Conservation (phyloP, 2,888 invertebrate species). For the Cabera pusaria region DNA sequence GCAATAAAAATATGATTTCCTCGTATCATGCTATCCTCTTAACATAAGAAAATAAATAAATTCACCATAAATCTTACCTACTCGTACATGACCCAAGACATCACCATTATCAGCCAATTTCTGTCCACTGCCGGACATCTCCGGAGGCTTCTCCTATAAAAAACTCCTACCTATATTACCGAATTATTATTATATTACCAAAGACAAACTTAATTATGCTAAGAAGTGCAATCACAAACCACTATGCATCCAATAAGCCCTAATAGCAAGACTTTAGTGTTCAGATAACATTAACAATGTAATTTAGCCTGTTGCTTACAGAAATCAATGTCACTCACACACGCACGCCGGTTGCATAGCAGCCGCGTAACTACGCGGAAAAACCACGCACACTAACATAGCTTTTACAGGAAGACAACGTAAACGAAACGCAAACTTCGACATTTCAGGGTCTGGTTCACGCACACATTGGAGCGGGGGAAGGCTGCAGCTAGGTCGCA, state of each 20-base stretch:
- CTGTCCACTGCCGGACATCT: too few relatives aligned
- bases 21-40: too few relatives aligned
- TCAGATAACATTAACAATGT: slow-evolving; percentile 31
- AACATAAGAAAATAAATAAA: too few relatives aligned
- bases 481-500: slow-evolving; percentile 83
- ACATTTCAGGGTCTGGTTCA: slow-evolving; percentile 77
- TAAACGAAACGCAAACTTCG: slow-evolving; percentile 34
- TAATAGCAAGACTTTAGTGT: slow-evolving; percentile 21
- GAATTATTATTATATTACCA: too few relatives aligned
- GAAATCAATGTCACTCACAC: slow-evolving; percentile 74
- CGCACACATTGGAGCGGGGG: slow-evolving; percentile 55
- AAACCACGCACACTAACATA: slow-evolving; percentile 32
- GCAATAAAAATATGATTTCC: too few relatives aligned
- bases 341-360: slow-evolving; percentile 60
- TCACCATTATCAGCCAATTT: too few relatives aligned
- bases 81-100: too few relatives aligned
- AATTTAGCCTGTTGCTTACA: slow-evolving; percentile 62
- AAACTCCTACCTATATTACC: too few relatives aligned
- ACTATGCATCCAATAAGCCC: slow-evolving; percentile 19
- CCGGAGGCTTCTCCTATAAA: too few relatives aligned
- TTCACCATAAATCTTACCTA: too few relatives aligned
- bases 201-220: too few relatives aligned
- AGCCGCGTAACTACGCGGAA: slow-evolving; percentile 29
- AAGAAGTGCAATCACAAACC: not conserved
- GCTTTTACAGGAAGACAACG: slow-evolving; percentile 17